Evolutionary conservation across 2,113 vertebrate genomes (phyloP).

Genomic region (Thalassarche chlororhynchos): DNA sequence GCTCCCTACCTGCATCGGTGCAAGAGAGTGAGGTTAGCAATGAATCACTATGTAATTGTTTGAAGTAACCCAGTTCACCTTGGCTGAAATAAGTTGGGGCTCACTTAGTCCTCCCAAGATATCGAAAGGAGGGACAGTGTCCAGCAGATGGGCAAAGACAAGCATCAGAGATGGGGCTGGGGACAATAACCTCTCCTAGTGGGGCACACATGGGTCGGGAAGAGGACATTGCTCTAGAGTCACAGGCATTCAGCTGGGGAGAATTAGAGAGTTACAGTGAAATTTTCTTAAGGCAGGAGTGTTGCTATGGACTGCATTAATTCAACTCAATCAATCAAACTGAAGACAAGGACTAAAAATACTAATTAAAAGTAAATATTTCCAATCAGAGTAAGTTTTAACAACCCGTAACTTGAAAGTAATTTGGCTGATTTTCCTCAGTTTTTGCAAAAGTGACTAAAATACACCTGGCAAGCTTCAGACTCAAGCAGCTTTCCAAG

Average conservation of each 20-base stretch:
- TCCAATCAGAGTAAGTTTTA: background rate
- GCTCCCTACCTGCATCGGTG: background rate
- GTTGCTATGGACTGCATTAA: background rate
- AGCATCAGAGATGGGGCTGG: background rate
- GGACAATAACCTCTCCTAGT: background rate
- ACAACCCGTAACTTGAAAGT: background rate
- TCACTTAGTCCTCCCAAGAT: background rate
- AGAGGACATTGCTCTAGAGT: background rate
- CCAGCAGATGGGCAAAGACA: background rate
- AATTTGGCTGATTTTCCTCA: conserved; percentile 16
- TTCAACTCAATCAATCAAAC: background rate
- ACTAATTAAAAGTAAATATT: conserved; percentile 10
- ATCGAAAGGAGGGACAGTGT: background rate
- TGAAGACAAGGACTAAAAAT: background rate
- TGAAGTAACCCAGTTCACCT: background rate
- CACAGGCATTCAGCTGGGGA: background rate
- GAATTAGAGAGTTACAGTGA: background rate
- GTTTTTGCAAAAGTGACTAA: conserved; percentile 1
- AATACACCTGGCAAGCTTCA: conserved; percentile 16
- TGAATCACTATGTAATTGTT: background rate
- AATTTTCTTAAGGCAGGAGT: background rate
- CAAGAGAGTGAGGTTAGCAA: background rate
- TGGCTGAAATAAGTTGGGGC: background rate
- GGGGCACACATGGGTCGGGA: background rate
- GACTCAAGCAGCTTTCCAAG: background rate